These are phyloP conservation scores for Semnopithecus entellus DNA, from an alignment of 2,113 vertebrate species.

Conservation along the genomic window DNA sequence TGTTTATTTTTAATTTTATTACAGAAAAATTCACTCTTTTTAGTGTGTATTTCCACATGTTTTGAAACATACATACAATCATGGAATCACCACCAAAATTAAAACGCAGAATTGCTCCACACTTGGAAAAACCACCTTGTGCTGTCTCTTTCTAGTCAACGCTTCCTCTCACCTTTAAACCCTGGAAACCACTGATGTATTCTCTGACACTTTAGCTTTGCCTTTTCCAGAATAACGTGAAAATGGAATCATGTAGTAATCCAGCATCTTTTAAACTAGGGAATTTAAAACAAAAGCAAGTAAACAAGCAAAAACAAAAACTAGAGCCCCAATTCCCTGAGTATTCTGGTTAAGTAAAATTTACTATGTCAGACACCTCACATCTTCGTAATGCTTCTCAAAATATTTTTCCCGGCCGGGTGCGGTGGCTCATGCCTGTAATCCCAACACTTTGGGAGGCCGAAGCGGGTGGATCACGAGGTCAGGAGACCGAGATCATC, in stretches of 20 bases:
- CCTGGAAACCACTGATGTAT: background rate
- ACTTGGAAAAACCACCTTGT: background rate
- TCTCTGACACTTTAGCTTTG: background rate
- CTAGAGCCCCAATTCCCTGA: background rate
- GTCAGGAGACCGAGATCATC: too few relatives aligned
- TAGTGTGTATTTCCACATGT: background rate
- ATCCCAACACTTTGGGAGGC: too few relatives aligned
- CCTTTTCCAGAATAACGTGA: background rate
- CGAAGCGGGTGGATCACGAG: too few relatives aligned
- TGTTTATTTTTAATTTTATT: background rate
- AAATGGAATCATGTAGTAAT: background rate
- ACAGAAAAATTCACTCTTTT: background rate
- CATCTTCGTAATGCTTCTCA: background rate
- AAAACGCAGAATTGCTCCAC: background rate
- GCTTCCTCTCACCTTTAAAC: background rate
- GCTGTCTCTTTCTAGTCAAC: background rate
- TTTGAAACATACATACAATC: background rate
- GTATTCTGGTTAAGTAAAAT: conserved; percentile 16
- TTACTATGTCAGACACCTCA: background rate
- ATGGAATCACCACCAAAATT: background rate
- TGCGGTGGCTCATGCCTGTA: too few relatives aligned
- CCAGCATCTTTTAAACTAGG: background rate
- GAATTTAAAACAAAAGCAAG: conserved; percentile 22
- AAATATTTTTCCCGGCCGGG: background rate
- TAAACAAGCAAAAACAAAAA: background rate